These are phyloP conservation scores for Felis catus DNA, from an alignment of 2,113 vertebrate species.

Conservation along the genomic window F.catus_Fca126_mat1.0 CM031420.1:60736001-60736500, in stretches of 20 bases:
- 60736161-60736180: not conserved
- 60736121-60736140: not conserved
- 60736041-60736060: not conserved
- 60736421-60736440: not conserved
- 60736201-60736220: not conserved
- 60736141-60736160: not conserved
- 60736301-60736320: not conserved
- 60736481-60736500: not conserved
- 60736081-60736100: not conserved
- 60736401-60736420: not conserved
- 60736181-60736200: not conserved
- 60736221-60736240: not conserved
- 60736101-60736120: not conserved
- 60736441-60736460: not conserved
- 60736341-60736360: not conserved
- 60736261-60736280: not conserved
- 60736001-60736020: not conserved
- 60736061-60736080: not conserved
- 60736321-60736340: not conserved
- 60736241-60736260: not conserved
- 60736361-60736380: not conserved
- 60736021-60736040: not conserved
- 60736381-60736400: not conserved
- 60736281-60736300: not conserved
- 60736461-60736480: not conserved